Evolutionary conservation across 2,888 invertebrate species (phyloP), one percentile per base, ranked within the genome.

Genomic region (Willowsia nigromaculata): DNA sequence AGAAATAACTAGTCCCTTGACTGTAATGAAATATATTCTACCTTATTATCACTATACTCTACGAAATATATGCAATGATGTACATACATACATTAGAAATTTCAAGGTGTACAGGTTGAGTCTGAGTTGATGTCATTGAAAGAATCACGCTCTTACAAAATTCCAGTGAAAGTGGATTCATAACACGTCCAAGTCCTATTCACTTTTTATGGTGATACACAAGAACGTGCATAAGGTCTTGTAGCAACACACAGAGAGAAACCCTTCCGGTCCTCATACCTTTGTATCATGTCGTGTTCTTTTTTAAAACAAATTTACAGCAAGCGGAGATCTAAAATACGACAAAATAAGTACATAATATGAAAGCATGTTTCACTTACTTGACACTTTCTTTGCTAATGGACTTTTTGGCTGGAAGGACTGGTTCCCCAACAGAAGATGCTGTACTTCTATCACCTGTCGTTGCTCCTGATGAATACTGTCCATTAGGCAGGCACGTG

Each of bases 351-450:
- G 62, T 40, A 37, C 22, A 80, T 7, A 65, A 5, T 9, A 33
- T 27, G 27, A 74, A 74, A 74, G 27, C 6, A 11, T 0, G 71
- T 18, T 81, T 50, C 27, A 90, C 91, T 91, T 90, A 91, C 91
- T 90, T 91, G 90, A 91, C 84, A 89, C 91, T 91, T 85, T 91
- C 91, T 76, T 89, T 90, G 85, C 91, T 91, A 85, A 88, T 81
- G 85, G 91, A 90, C 84, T 90, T 91, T 82, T 90, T 91, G 86
- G 90, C 91, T 80, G 90, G 85, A 85, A 85, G 85, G 85, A 85
- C 85, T 85, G 85, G 85, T 85, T 85, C 85, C 76, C 85, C 85
- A 85, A 85, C 78, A 65, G 85, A 85, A 62, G 85, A 85, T 22
- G 76, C 76, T 47, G 78, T 78, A 65, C 85, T 85, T 78, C 85